A percentile compares a stretch with the other conserved stretches of the same genome.
These are phyloP conservation scores for Micrasema minimum DNA, from an alignment of 1,140 invertebrate species.

Conservation along the genomic window DNA sequence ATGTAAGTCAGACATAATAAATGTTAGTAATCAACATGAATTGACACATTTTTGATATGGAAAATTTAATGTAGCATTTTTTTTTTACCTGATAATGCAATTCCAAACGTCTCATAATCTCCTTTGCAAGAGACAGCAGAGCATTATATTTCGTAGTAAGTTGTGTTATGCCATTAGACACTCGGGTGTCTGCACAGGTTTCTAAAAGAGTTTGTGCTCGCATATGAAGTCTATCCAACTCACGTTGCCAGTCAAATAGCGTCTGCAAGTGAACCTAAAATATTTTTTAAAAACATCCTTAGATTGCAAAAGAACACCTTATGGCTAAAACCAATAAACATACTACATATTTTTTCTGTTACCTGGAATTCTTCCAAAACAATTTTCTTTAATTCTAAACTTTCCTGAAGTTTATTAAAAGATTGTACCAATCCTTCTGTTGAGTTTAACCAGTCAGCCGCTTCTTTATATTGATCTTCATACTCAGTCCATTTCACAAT, in stretches of 20 bases:
- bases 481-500: slow-evolving; percentile 97
- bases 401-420: slow-evolving; percentile 91
- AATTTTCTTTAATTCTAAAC: slow-evolving; percentile 88
- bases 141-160: slow-evolving; percentile 94
- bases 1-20: neutral
- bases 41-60: too few species aligned
- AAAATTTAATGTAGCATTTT: too few species aligned
- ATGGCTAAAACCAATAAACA: neutral
- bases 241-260: slow-evolving; percentile 93
- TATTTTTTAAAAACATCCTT: neutral
- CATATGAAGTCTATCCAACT: slow-evolving; percentile 91
- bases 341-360: slow-evolving; percentile 20
- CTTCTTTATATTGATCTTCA: slow-evolving; percentile 92
- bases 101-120: slow-evolving; percentile 90
- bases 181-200: slow-evolving; percentile 91
- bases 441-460: slow-evolving; percentile 87
- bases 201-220: slow-evolving; percentile 89
- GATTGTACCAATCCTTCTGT: slow-evolving; percentile 88
- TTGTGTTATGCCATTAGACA: slow-evolving; percentile 94
- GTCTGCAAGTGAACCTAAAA: slow-evolving; percentile 82
- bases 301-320: too few species aligned
- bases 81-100: slow-evolving; percentile 83
- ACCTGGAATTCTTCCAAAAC: slow-evolving; percentile 91
- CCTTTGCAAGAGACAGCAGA: slow-evolving; percentile 90
- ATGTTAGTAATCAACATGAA: neutral